Evolutionary conservation across 2,797 vertebrate species (phyloP).

Genomic region (Crossoptilon crossoptilon): DNA sequence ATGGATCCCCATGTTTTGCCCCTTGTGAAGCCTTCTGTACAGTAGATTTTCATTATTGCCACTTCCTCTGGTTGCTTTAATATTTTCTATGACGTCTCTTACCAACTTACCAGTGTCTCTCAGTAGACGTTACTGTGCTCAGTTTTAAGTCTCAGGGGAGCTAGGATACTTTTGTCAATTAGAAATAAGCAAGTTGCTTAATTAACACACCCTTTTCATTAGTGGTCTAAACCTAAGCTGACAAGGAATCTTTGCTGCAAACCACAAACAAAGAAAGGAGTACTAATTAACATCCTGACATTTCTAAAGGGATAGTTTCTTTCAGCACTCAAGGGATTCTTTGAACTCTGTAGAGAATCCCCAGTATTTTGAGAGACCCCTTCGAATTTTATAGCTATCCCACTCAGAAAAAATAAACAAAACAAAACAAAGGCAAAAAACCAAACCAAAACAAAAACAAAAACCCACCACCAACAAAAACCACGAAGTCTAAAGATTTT

Average conservation of each 20-base stretch:
- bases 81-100: constrained; percentile 69
- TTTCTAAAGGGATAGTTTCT: constrained; percentile 47
- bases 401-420: background rate
- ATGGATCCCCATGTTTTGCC: background rate
- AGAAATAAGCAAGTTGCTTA: constrained; percentile 73
- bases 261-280: constrained; percentile 45
- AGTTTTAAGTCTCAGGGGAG: constrained; percentile 61
- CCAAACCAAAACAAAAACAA: background rate
- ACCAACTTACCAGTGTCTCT: constrained; percentile 47
- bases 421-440: background rate
- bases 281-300: constrained; percentile 58
- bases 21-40: background rate
- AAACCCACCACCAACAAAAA: background rate
- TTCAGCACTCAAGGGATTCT: constrained; percentile 27
- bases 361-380: background rate
- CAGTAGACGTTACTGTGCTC: constrained; percentile 56
- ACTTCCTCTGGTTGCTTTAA: background rate
- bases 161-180: constrained; percentile 66
- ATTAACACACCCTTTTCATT: constrained; percentile 66
- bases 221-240: constrained; percentile 53
- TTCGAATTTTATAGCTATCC: background rate
- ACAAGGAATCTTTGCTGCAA: constrained; percentile 39
- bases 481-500: background rate
- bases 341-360: constrained; percentile 1
- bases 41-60: background rate